Base-by-base conservation (phyloP, 1,140 invertebrate genomes). In the Wasmannia auropunctata region DNA sequence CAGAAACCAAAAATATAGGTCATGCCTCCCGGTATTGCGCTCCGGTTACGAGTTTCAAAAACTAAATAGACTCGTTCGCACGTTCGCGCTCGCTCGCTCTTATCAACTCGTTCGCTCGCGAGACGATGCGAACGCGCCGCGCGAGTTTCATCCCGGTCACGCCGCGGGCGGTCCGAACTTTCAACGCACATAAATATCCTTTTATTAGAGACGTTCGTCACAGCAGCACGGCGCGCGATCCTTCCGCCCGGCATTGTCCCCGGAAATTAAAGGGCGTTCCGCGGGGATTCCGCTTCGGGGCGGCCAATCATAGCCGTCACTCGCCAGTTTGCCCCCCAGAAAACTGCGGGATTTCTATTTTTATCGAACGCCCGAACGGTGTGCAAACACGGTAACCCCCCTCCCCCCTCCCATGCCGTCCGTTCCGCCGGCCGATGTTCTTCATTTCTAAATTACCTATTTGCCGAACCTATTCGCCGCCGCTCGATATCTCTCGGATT, bases 241-340 rank as follows among this genome's bases (percentile, higher is more conserved):
- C 54, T 72, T 86, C 56, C 84, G 19, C 51, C 25, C 60, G 46
- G 80, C 86, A 89, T 90, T 90, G 88, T 90, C 67, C 85, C 79
- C 88, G 88, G 88, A 90, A 90, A 89, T 90, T 89, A 90, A 90
- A 90, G 88, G 79, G 88, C 88, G 88, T 90, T 85, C 85, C 88
- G 40, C 51, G 49, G 25, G 31, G 51, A 72, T 72, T 56, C 79
- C 67, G 67, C 79, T 83, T 46, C 51, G 67, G 67, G 51, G 28
- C 37, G 51, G 51, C 79, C 79, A 72, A 83, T 83, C 79, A 69
- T 83, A 43, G 49, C 40, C 51, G 37, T 31, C 34, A 54, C 19
- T 43, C 51, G 49, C 49, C 67, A n/a, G 25, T 83, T 83, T 34
- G 22, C 51, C 22, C 25, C n/a, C 25, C 43, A 43, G 37, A 72